These are phyloP conservation scores for Thalassaphorura encarpata DNA, from an alignment of 1,140 invertebrate genomes.

Conservation along the genomic window DNA sequence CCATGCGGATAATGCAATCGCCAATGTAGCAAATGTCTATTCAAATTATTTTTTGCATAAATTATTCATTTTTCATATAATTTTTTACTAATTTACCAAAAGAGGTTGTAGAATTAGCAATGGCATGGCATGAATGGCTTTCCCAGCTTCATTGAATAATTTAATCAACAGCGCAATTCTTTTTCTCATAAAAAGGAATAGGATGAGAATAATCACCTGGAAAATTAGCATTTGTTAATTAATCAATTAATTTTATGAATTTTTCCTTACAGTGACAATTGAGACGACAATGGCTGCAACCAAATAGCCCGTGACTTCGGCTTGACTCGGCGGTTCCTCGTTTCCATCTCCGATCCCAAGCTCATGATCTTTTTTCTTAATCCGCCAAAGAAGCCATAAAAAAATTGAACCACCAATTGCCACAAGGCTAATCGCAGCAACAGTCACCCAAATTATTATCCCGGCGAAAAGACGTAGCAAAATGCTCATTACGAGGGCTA, in stretches of 20 bases:
- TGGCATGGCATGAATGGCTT: conserved; percentile 58
- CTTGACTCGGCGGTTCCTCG: conserved; percentile 12
- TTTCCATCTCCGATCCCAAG: conserved; percentile 34
- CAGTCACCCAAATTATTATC: conserved; percentile 56
- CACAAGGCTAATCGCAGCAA: conserved; percentile 48
- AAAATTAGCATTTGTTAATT: conserved; percentile 19
- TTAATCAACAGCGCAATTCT: conserved; percentile 56
- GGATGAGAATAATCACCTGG: conserved; percentile 51
- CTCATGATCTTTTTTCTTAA: conserved; percentile 34
- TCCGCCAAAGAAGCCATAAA: conserved; percentile 49
- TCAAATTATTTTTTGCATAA: too few species aligned
- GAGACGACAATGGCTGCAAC: conserved; percentile 50
- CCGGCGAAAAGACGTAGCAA: conserved; percentile 52
- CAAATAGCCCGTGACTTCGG: conserved; percentile 37
- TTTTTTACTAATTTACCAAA: conserved; percentile 44
- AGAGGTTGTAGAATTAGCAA: conserved; percentile 62
- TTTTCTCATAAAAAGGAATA: conserved; percentile 61
- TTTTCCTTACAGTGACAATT: conserved; percentile 47
- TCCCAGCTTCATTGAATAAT: conserved; percentile 64
- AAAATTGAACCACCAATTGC: conserved; percentile 50
- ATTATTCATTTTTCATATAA: too few species aligned
- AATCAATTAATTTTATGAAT: conserved; percentile 11
- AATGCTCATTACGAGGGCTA: conserved; percentile 49
- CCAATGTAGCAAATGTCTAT: conserved; percentile 54
- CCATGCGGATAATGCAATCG: conserved; percentile 47